These are phyloP conservation scores for Ochropacha duplaris DNA, from an alignment of 2,888 invertebrate genomes.

Conservation along the genomic window DNA sequence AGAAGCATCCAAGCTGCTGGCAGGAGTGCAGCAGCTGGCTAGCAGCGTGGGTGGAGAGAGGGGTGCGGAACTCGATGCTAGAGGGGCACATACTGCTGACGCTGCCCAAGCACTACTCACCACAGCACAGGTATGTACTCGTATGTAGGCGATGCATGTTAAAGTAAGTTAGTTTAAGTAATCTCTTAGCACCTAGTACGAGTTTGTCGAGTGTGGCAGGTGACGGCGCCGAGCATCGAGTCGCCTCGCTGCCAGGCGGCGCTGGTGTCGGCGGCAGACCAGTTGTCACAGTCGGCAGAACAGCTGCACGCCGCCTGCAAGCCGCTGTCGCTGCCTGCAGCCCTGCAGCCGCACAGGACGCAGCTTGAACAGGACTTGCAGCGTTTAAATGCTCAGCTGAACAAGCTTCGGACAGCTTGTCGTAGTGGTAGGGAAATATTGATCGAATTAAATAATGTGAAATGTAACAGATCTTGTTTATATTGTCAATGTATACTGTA, in stretches of 20 bases:
- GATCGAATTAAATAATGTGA: neutral
- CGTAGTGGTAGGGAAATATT: neutral
- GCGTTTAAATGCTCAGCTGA: slow-evolving; percentile 25
- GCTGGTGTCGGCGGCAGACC: slow-evolving; percentile 25
- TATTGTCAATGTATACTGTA: neutral
- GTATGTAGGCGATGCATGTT: too few species aligned
- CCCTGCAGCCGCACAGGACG: slow-evolving; percentile 2
- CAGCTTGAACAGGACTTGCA: neutral
- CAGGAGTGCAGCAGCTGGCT: slow-evolving; percentile 39
- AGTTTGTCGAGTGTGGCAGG: slow-evolving; percentile 19
- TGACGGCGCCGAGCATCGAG: slow-evolving; percentile 36
- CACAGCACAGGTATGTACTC: slow-evolving; percentile 37
- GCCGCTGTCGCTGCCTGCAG: slow-evolving; percentile 12
- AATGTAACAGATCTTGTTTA: too few species aligned
- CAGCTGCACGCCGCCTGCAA: slow-evolving; percentile 24
- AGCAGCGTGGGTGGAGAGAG: slow-evolving; percentile 26
- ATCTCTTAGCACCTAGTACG: neutral
- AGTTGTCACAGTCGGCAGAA: slow-evolving; percentile 22
- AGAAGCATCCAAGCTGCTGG: slow-evolving; percentile 39
- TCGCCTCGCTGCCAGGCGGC: slow-evolving; percentile 32
- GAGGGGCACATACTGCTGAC: slow-evolving; percentile 32
- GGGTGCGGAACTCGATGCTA: slow-evolving; percentile 34
- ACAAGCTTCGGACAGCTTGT: slow-evolving; percentile 27
- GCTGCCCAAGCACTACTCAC: slow-evolving; percentile 38
- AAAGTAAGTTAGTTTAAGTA: too few species aligned